phyloP scores from a whole-genome alignment of 2,113 vertebrate species.

The Orthonyx spaldingii region DNA sequence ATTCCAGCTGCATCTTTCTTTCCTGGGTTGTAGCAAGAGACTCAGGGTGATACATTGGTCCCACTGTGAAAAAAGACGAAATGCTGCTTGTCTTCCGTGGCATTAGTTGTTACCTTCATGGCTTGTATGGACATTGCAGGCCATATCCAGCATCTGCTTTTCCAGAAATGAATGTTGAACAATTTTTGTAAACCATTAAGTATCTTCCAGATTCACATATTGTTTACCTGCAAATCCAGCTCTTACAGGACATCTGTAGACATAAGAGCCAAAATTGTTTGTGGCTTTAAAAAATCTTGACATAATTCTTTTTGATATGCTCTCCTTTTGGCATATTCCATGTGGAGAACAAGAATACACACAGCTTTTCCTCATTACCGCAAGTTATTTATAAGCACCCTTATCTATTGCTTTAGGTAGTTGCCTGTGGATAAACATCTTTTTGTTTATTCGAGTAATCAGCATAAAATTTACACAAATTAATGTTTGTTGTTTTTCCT shows the following conservation, averaged over 20 bases:
- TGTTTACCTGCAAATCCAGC: background rate
- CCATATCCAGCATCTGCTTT: background rate
- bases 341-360: background rate
- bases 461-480: background rate
- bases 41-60: background rate
- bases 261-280: background rate
- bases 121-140: background rate
- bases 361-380: background rate
- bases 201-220: background rate
- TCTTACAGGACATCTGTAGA: background rate
- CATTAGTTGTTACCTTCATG: background rate
- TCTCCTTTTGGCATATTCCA: background rate
- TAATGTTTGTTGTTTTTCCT: background rate
- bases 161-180: background rate
- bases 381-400: background rate
- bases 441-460: background rate
- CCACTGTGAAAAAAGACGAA: background rate
- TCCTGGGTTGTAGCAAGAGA: background rate
- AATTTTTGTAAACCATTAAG: background rate
- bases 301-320: background rate
- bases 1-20: background rate
- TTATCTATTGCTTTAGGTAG: background rate
- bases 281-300: background rate
- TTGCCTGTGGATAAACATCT: background rate
- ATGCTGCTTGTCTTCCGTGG: background rate